Conservation (phyloP, 1,140 invertebrate genomes). For the Ostrea edulis region DNA sequence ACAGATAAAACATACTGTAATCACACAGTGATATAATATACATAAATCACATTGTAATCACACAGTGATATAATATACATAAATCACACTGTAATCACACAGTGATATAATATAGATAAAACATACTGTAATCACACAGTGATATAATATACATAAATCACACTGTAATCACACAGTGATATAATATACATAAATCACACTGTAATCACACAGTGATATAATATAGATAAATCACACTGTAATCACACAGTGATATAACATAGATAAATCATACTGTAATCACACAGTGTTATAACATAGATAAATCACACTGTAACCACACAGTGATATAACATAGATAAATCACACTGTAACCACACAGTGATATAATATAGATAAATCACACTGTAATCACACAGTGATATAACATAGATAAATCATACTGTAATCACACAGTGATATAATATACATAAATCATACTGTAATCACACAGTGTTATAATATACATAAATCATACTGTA, state of each 20-base stretch:
- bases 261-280: not conserved
- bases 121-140: not conserved
- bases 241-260: not conserved
- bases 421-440: not conserved
- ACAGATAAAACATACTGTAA: not conserved
- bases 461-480: not conserved
- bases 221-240: not conserved
- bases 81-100: not conserved
- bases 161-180: not conserved
- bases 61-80: not conserved
- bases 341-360: not conserved
- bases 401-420: not conserved
- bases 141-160: not conserved
- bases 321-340: not conserved
- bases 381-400: not conserved
- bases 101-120: not conserved
- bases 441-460: not conserved
- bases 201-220: not conserved
- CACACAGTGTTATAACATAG: not conserved
- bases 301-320: not conserved
- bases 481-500: not conserved
- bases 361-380: not conserved
- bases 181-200: not conserved
- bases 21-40: not conserved
- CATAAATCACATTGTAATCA: not conserved